Base-by-base conservation (phyloP, 2,797 vertebrate genomes). In the Helicolenus hilgendorfi region DNA sequence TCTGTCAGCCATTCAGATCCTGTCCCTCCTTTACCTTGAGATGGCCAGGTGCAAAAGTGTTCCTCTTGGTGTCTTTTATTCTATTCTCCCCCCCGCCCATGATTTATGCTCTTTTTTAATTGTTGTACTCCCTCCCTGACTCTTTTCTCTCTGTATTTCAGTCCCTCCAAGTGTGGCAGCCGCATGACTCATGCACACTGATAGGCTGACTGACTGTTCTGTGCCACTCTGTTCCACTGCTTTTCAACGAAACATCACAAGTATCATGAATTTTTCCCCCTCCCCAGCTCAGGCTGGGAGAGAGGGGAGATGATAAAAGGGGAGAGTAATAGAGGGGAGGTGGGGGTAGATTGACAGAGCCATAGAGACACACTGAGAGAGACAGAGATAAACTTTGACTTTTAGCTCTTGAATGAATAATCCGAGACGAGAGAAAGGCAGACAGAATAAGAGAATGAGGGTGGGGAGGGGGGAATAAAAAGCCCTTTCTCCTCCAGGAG, bases 181-280 rank as follows among this genome's bases (percentile, higher is more conserved):
- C 2, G 63, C 80, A 87, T 94, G 94, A 96, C 79, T 96, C 95
- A 92, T 85, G 58, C 87, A 69, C 92, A 83, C 85, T 77, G 92
- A 95, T 88, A 67, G 68, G 62, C 72, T 86, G 89, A 82, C 87
- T 79, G 89, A 86, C 88, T 93, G 84, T 86, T 94, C 86, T 86
- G 78, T 89, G 78, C 79, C 58, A 62, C 82, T 89, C 74, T 88
- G 72, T 79, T 95, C 89, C 74, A 81, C 64, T 10, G 15, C 74
- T 75, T 84, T 90, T 87, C 91, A 87, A 83, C 60, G 53, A 83
- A 93, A 94, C 79, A 81, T 86, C 74, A 84, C 88, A 86, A 79
- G 85, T 64, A 84, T 92, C 86, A 79, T 74, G 83, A 73, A 64
- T 84, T 83, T 78, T 71, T 41, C 60, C 71, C 76, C 79, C 79